Evolutionary conservation across 2,888 invertebrate genomes (phyloP), one percentile per base, ranked within the genome.

Genomic region (Rhaphigaster nebulosa): DNA sequence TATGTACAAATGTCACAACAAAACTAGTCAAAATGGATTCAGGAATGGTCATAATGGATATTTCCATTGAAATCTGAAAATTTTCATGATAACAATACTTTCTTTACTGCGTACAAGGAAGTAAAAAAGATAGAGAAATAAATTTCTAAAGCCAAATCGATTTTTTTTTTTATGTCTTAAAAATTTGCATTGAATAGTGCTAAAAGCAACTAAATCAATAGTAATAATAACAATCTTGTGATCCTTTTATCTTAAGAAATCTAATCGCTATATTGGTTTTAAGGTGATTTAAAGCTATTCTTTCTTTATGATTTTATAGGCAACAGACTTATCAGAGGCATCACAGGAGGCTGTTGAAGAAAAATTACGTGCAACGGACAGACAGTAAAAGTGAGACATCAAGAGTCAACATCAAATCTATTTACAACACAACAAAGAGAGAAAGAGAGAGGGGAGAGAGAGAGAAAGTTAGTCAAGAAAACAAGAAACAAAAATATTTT

Each of bases 241-340:
- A 45, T 45, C 10, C 45, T 10, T 52, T 52, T 15, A 52, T 26
- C 12, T 26, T 26, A 56, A 56, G 26, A 26, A 56, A 26, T 56
- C 23, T 8, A 6, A 10, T 26, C 0, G 15, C 26, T 26, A 23
- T 26, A 10, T 56, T 26, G 6, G 3, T 56, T 56, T 26, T 26
- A 5, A 26, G 26, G 12, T 56, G 26, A 56, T 23, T 56, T 23
- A 8, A 56, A 56, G 8, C 10, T 26, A 26, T 60, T n/a, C 12
- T 29, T n/a, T 38, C 4, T 38, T 76, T 38, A 76, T 76, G 38
- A 20, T 84, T 87, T 92, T 93, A 56, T 92, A 98, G 95, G 98
- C 98, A 93, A 98, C 98, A 93, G 98, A 99, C 94, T 95, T 97
- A 93, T 97, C 98, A 93, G 99, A 99, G 95, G 98, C 98, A 92